Conservation (phyloP, 2,113 vertebrate genomes). For the Sylvia atricapilla region DNA sequence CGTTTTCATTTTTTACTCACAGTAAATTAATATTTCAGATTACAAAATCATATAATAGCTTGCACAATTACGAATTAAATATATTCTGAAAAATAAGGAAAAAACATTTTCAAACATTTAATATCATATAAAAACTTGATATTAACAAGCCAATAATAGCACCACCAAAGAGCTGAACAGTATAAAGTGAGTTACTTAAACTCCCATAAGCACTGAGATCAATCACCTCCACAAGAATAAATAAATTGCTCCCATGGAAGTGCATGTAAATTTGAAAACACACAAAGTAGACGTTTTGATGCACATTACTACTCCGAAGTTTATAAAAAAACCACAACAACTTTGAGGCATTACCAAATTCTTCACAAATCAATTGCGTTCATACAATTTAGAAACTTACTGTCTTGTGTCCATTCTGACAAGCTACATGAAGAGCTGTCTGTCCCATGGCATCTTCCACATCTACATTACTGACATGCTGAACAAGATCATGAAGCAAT, state of each 20-base stretch:
- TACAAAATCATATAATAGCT: neutral
- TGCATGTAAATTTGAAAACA: neutral
- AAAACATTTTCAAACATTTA: neutral
- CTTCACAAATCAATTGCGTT: neutral
- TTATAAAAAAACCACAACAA: neutral
- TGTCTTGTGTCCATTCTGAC: slow-evolving; percentile 97
- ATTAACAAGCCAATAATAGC: neutral
- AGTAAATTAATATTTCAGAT: neutral
- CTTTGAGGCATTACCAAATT: neutral
- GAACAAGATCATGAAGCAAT: slow-evolving; percentile 94
- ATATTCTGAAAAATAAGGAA: neutral
- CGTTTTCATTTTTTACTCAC: neutral
- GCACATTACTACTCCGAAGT: neutral
- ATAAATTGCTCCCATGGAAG: neutral
- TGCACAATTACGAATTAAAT: neutral
- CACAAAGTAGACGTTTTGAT: neutral
- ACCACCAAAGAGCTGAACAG: neutral
- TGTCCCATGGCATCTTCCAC: slow-evolving; percentile 99
- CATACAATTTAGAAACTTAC: slow-evolving; percentile 62
- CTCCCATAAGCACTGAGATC: neutral
- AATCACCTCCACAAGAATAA: neutral
- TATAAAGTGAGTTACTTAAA: neutral
- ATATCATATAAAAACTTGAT: neutral
- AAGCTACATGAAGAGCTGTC: slow-evolving; percentile 96
- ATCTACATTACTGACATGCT: slow-evolving; percentile 94